Evolutionary conservation across 2,113 vertebrate species (phyloP).

Genomic region (Lucifuga dentata): DNA sequence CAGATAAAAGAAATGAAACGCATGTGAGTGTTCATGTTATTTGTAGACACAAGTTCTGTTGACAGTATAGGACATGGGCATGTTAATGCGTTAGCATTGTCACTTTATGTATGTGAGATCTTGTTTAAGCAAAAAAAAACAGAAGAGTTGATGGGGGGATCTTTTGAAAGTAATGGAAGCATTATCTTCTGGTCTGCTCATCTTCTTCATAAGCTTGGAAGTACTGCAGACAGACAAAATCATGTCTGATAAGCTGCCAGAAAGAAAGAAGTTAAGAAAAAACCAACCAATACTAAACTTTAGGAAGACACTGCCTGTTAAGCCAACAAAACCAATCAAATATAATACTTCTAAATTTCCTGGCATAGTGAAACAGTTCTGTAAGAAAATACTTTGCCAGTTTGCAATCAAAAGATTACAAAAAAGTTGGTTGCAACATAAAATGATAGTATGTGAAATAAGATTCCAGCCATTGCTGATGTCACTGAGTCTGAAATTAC

Average conservation of each 20-base stretch:
- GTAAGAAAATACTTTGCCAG: conserved; percentile 18
- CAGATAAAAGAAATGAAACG: too few species aligned
- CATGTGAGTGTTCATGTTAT: too few species aligned
- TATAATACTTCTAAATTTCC: neutral
- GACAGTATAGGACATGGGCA: neutral
- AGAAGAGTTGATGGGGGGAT: neutral
- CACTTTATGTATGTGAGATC: neutral
- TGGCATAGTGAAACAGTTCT: neutral
- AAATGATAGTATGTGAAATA: neutral
- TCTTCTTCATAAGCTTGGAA: too few species aligned
- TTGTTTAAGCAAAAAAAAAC: neutral
- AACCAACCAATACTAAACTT: neutral
- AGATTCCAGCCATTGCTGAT: neutral
- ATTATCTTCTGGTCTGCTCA: too few species aligned
- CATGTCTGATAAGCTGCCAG: neutral
- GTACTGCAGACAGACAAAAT: neutral
- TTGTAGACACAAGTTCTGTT: neutral
- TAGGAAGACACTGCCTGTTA: neutral
- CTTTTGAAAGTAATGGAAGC: neutral
- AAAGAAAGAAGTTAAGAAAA: too few species aligned
- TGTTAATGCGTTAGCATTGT: neutral
- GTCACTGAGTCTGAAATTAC: conserved; percentile 24
- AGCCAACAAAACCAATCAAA: neutral
- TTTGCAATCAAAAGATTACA: too few species aligned
- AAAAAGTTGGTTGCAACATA: too few species aligned